A percentile compares a stretch with the other conserved stretches of the same genome.
These are phyloP conservation scores for Fulica atra DNA, from an alignment of 2,113 vertebrate genomes.

Conservation along the genomic window DNA sequence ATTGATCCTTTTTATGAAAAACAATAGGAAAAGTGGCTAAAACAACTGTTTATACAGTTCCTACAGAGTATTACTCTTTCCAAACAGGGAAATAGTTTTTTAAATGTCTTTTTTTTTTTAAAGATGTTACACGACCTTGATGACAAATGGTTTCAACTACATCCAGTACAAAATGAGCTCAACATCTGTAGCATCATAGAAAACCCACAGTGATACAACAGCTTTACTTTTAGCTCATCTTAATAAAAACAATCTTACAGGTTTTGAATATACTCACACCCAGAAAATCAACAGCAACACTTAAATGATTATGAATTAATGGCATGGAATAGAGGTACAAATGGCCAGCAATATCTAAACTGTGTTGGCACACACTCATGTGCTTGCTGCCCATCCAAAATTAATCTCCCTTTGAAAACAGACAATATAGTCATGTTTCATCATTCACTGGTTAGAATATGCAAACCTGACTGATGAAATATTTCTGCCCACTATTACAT, in stretches of 20 bases:
- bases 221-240: not conserved
- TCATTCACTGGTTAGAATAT: not conserved
- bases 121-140: not conserved
- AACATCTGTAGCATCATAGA: not conserved
- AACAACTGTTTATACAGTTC: conserved; percentile 6
- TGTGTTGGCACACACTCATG: not conserved
- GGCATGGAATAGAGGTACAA: not conserved
- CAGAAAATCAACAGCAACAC: not conserved
- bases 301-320: conserved; percentile 28
- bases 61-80: not conserved
- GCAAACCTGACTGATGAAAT: not conserved
- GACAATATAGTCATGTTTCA: fast-evolving
- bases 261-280: not conserved
- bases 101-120: not conserved
- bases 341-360: fast-evolving
- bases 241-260: not conserved
- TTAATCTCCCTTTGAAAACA: not conserved
- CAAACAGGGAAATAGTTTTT: not conserved
- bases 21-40: not conserved
- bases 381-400: not conserved
- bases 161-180: not conserved
- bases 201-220: not conserved
- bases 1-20: conserved; percentile 12
- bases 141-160: not conserved
- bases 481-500: not conserved